phyloP scores from a whole-genome alignment of 2,888 invertebrate genomes.

The Cyclophora punctaria region DNA sequence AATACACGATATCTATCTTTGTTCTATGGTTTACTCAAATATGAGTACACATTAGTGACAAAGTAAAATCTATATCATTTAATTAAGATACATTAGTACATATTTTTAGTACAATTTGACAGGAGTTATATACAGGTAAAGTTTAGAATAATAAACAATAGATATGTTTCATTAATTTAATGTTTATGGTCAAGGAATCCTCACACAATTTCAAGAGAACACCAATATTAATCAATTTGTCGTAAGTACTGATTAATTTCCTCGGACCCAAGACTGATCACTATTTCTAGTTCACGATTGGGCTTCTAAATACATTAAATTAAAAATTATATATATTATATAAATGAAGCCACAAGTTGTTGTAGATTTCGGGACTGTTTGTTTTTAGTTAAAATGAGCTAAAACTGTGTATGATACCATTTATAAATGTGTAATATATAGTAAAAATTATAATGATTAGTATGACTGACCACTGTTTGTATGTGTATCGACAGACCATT shows the following conservation, averaged over 20 bases:
- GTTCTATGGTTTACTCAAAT: too few relatives aligned
- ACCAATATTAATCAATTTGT: neutral
- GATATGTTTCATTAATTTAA: neutral
- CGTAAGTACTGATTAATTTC: conserved; percentile 46
- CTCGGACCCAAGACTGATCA: conserved; percentile 67
- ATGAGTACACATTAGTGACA: too few relatives aligned
- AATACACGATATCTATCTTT: too few relatives aligned
- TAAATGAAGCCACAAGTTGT: conserved; percentile 26
- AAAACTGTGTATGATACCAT: conserved; percentile 13
- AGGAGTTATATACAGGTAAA: conserved; percentile 3
- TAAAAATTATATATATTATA: conserved; percentile 22
- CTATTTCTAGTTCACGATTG: conserved; percentile 46
- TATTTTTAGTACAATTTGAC: neutral
- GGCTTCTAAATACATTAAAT: conserved; percentile 30
- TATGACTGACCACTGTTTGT: conserved; percentile 37
- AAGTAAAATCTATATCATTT: neutral
- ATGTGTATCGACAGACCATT: conserved; percentile 31
- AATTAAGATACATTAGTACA: conserved; percentile 5
- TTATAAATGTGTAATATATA: conserved; percentile 17
- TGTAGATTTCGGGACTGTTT: conserved; percentile 32
- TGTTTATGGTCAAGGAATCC: neutral
- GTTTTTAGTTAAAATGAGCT: conserved; percentile 34
- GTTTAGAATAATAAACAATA: neutral
- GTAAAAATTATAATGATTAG: conserved; percentile 14
- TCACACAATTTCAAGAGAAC: neutral